These are phyloP conservation scores for Trypoxylus dichotomus DNA, from an alignment of 1,140 invertebrate species.

Conservation along the genomic window DNA sequence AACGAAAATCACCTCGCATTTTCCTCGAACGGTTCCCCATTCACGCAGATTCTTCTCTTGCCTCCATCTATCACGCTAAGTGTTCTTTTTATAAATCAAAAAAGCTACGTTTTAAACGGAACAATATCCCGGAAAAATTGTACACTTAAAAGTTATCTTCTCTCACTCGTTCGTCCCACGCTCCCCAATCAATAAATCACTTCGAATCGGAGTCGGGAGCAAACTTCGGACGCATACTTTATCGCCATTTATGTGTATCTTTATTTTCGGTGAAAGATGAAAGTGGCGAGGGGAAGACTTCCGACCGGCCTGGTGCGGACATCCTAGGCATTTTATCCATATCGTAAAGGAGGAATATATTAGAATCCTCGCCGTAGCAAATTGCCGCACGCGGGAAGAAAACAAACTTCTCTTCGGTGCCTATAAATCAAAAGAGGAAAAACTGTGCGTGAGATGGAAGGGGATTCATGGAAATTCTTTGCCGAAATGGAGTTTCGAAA, in stretches of 20 bases:
- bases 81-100: slow-evolving; percentile 21
- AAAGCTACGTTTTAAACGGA: slow-evolving; percentile 4
- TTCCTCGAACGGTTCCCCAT: too few species aligned
- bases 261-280: neutral
- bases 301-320: too few species aligned
- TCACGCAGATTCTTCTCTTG: neutral
- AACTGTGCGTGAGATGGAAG: too few species aligned
- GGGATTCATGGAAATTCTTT: too few species aligned
- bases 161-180: neutral
- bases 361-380: neutral
- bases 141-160: slow-evolving; percentile 21
- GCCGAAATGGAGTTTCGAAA: too few species aligned
- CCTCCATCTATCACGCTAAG: neutral
- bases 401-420: neutral
- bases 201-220: slow-evolving; percentile 5
- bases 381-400: neutral
- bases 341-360: neutral
- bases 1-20: too few species aligned
- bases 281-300: neutral
- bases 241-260: slow-evolving; percentile 24
- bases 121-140: slow-evolving; percentile 22
- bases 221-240: slow-evolving; percentile 19
- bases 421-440: slow-evolving; percentile 1
- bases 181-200: slow-evolving; percentile 20
- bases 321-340: neutral